Conservation (phyloP, 2,888 invertebrate genomes). For the Chesias legatella region DNA sequence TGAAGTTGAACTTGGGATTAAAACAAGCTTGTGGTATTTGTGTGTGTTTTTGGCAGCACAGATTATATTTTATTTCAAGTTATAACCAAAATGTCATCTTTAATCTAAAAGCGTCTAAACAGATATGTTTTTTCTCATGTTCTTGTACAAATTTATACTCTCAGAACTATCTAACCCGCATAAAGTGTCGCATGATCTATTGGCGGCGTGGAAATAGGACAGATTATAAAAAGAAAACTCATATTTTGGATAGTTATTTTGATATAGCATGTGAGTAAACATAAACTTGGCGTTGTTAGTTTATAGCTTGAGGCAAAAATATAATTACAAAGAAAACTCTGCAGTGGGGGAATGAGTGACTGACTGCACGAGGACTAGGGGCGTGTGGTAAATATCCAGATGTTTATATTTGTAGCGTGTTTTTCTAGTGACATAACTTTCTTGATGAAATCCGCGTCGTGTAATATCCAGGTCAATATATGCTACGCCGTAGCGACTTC, state of each 20-base stretch:
- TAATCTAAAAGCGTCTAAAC: too few relatives aligned
- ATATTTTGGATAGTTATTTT: conserved; percentile 23
- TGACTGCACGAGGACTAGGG: neutral
- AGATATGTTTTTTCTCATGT: conserved; percentile 22
- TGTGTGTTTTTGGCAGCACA: too few relatives aligned
- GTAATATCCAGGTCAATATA: too few relatives aligned
- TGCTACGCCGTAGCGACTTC: too few relatives aligned
- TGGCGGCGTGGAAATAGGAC: conserved; percentile 24
- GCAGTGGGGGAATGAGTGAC: conserved; percentile 1
- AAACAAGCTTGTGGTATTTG: too few relatives aligned
- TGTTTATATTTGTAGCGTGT: neutral
- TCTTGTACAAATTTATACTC: conserved; percentile 24
- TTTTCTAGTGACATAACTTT: neutral
- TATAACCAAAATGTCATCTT: too few relatives aligned
- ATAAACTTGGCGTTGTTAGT: conserved; percentile 23
- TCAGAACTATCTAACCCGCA: conserved; percentile 25
- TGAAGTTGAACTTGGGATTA: too few relatives aligned
- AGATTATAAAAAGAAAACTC: conserved; percentile 31
- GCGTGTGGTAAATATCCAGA: too few relatives aligned
- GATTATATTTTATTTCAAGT: too few relatives aligned
- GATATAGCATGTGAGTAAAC: conserved; percentile 24
- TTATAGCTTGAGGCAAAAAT: conserved; percentile 8
- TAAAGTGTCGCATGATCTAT: conserved; percentile 32
- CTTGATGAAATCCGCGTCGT: neutral
- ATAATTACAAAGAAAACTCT: conserved; percentile 4